Base-by-base conservation (phyloP, 2,797 vertebrate genomes). In the Channallabes apus region DNA sequence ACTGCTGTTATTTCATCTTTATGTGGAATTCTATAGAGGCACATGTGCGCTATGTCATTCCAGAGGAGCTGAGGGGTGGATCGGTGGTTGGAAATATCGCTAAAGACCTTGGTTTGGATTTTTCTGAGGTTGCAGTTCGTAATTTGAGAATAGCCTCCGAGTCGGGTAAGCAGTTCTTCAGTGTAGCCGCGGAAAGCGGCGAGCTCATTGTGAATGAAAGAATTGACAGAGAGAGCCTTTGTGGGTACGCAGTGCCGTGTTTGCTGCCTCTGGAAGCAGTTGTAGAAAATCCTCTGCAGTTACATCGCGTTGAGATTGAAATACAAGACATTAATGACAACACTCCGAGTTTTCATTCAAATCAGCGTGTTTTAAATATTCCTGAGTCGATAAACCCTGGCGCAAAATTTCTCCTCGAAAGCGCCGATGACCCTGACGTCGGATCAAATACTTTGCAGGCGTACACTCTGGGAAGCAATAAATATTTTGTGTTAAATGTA, bases 261-360 rank as follows among this genome's bases (percentile, higher is more conserved):
- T 59, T 92, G 86, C 77, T 95, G 95, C 92, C 90, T 94, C 65
- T 96, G 87, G 93, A 95, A 84, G 91, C 96, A 69, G 93, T 96
- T 5, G 92, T 93, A 20, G 94, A 97, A 84, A 94, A 95, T 81
- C 96, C 96, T 0, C 88, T 96, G 68, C 93, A 95, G 82, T 85
- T 96, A 7, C 93, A 95, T 4, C 93, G 91, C 0, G 92, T 96
- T 0, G 95, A 96, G 59, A 93, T 96, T 56, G 96, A 96, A 88
- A 95, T 96, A 87, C 86, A 90, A 83, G 96, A 96, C 35, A 94
- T 96, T n/a, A 96, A 96, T 41, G 96, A 96, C 79, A 96, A 96
- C 87, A 89, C 91, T 0, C 96, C 96, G 0, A 77, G 35, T 61
- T 94, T 90, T 3, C 12, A 20, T 14, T 86, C 82, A 0, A 87